Base-by-base conservation (phyloP, 2,113 vertebrate genomes). In the Tenrec ecaudatus region DNA sequence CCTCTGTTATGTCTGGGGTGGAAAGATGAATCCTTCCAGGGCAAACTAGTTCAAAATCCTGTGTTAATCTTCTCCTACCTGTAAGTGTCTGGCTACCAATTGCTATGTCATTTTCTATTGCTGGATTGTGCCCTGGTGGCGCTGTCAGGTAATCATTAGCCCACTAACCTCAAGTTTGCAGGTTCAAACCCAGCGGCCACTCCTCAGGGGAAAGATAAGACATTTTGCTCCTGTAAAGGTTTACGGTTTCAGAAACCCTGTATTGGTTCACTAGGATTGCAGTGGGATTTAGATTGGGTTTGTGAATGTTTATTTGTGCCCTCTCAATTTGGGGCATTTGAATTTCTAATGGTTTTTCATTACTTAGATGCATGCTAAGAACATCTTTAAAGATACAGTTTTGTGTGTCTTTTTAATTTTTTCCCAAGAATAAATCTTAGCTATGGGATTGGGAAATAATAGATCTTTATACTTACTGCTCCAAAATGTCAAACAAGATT, bases 341-440 rank as follows among this genome's bases (percentile, higher is more conserved):
- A 27, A 40, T 93, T 66, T 22, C 47, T 91, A 85, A 7, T 20
- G 6, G 0, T 57, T 95, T 93, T 84, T 75, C 16, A 86, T 64
- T 92, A 19, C 4, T 3, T 57, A 92, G 86, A 57, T 58, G 78
- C 6, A 86, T 25, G 36, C 86, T 36, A 17, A 81, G 33, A 60
- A 16, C 38, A 66, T 79, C 77, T 85, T 84, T 91, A 66, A 92
- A 90, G 38, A 31, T 68, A 6, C 17, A n/a, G 47, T 36, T 94
- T 92, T 73, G 15, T 78, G 69, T 40, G 58, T 84, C 19, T 53
- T 53, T 10, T 31, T 66, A 86, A 92, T 89, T 96, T 53, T 80
- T 77, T 43, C n/a, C 23, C 25, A 58, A 76, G 47, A 88, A 62
- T 79, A 90, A 88, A 86, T 66, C 83, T 6, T 88, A 80, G 17